Base-by-base conservation (phyloP, 1,140 invertebrate species). In the Leptopilina clavipes region DNA sequence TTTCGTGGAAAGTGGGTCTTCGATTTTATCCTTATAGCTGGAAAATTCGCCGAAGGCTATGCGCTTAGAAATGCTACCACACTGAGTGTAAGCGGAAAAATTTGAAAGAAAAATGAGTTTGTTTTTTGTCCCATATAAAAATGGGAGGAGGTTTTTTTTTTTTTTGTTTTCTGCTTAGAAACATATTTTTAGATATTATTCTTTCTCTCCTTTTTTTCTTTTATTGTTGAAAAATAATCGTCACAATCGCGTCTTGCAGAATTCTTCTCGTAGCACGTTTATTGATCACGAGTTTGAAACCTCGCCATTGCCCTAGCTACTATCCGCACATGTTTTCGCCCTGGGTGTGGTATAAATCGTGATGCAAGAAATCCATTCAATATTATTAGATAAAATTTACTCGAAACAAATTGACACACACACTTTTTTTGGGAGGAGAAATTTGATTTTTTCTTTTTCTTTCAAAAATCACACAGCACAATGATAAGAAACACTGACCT, bases 221-320 rank as follows among this genome's bases (percentile, higher is more conserved):
- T 40, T 40, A 40, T 40, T 40, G 5, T 40, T 40, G 5, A 8
- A 40, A 7, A 71, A 74, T 17, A 18, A 59, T 79, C 73, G 65
- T 76, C 43, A 73, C 48, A 72, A 17, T 72, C 72, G 74, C 80
- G 45, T 79, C 81, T 81, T 82, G 81, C 81, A 83, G 78, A 85
- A 86, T 85, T 85, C 82, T 85, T 85, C 81, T 86, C 81, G 76
- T 80, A 75, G 82, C 76, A 80, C 82, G 80, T 87, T 40, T 88
- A 87, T 89, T 89, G 87, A 89, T 88, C 83, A 85, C 81, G 81
- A 84, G 77, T 85, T 86, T 82, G 82, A 86, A 84, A 79, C 81
- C 81, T 87, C 84, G 83, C 84, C 84, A 83, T 84, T 84, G 81
- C 83, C 84, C 82, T 81, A 81, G 75, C 83, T 78, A 83, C 78